These are phyloP conservation scores for Marronus borbonicus DNA, from an alignment of 2,888 invertebrate species.

Conservation along the genomic window DNA sequence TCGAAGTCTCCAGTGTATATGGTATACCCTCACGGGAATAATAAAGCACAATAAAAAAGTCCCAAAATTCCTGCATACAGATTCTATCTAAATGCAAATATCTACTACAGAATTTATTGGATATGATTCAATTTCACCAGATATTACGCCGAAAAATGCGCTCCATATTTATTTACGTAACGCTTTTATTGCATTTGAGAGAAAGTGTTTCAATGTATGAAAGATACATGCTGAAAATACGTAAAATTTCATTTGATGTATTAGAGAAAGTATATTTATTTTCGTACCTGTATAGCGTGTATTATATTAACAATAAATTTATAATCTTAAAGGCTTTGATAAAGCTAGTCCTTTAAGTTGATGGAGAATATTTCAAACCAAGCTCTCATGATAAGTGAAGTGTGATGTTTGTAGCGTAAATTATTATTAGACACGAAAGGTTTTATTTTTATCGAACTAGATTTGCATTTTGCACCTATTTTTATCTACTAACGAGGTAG, in stretches of 20 bases:
- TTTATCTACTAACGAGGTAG: no score
- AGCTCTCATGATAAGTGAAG: not conserved
- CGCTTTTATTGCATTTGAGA: not conserved
- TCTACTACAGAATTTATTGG: conserved; percentile 49
- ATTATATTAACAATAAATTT: no score
- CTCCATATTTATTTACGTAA: conserved; percentile 22
- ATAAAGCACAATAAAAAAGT: conserved; percentile 41
- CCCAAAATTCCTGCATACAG: conserved; percentile 44
- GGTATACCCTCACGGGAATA: conserved; percentile 13
- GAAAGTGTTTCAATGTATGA: no score
- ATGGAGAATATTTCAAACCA: conserved; percentile 8
- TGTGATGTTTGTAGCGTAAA: not conserved
- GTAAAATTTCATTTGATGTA: no score
- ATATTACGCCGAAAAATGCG: conserved; percentile 20
- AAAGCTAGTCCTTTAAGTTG: not conserved
- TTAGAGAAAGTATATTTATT: no score
- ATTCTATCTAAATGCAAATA: conserved; percentile 52
- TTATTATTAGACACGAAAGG: conserved; percentile 9
- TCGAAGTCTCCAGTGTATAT: conserved; percentile 20
- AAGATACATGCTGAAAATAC: no score
- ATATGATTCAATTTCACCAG: conserved; percentile 50
- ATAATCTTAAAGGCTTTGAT: no score
- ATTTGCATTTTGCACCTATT: not conserved
- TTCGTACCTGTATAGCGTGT: no score
- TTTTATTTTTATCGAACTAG: not conserved